Conservation (phyloP, 2,797 vertebrate species). For the Nasua narica region DNA sequence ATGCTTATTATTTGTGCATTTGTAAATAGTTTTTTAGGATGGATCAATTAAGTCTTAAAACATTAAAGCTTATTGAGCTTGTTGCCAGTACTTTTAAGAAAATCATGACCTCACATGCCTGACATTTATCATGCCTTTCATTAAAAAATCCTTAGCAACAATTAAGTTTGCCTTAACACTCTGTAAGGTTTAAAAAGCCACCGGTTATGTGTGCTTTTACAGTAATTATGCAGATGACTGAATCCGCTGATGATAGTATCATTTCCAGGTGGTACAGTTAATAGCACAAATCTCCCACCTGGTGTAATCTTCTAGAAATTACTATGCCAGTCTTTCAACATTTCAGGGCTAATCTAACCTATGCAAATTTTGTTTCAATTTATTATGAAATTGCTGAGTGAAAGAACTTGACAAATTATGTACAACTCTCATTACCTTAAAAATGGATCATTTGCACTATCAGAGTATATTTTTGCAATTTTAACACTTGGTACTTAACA, state of each 20-base stretch:
- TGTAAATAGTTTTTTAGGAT: constrained; percentile 73
- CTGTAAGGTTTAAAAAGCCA: constrained; percentile 27
- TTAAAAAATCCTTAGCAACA: constrained; percentile 23
- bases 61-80: constrained; percentile 61
- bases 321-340: neutral
- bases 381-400: constrained; percentile 59
- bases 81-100: constrained; percentile 56
- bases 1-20: constrained; percentile 77
- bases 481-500: constrained; percentile 44
- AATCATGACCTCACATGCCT: constrained; percentile 56
- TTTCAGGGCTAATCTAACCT: constrained; percentile 52
- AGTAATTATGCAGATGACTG: constrained; percentile 19
- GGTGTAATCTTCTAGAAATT: constrained; percentile 59
- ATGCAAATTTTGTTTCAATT: constrained; percentile 29
- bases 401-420: constrained; percentile 51
- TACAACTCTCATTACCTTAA: constrained; percentile 55
- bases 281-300: constrained; percentile 6
- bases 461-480: constrained; percentile 68
- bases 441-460: constrained; percentile 76
- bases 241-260: neutral
- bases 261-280: neutral
- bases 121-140: constrained; percentile 54
- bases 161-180: constrained; percentile 49
- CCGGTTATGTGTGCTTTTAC: neutral
- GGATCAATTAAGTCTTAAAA: constrained; percentile 72